Evolutionary conservation across 2,113 vertebrate genomes (phyloP).

Genomic region (Bubalus kerabau): DNA sequence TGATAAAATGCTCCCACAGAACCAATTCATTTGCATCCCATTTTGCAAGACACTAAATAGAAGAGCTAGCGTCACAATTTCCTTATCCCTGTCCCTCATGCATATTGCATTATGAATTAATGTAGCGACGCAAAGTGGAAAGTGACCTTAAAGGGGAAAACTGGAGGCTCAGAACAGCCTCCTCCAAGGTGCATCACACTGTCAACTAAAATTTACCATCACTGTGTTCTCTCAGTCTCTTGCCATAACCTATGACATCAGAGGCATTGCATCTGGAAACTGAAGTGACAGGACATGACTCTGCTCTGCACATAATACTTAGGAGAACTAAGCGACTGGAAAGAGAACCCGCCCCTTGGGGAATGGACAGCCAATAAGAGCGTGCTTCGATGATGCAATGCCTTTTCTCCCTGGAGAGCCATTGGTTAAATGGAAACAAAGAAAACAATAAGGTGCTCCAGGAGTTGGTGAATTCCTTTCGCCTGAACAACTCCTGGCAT

Average conservation of each 20-base stretch:
- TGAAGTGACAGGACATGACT: neutral
- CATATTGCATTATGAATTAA: slow-evolving; percentile 16
- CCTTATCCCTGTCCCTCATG: neutral
- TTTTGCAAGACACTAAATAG: neutral
- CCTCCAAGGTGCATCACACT: neutral
- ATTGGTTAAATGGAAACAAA: slow-evolving; percentile 4
- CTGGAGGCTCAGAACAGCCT: neutral
- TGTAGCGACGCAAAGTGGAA: neutral
- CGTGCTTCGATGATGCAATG: slow-evolving; percentile 35
- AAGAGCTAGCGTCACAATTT: neutral
- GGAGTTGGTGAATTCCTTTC: neutral
- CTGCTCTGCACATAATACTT: neutral
- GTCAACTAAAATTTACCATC: neutral
- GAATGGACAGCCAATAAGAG: slow-evolving; percentile 38
- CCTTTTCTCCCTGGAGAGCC: neutral
- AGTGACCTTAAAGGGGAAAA: neutral
- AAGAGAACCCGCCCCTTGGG: slow-evolving; percentile 13
- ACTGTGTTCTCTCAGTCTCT: neutral
- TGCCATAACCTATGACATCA: neutral
- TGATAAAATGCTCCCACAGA: neutral
- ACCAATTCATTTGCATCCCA: slow-evolving; percentile 13
- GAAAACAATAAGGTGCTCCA: neutral
- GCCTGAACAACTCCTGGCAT: neutral
- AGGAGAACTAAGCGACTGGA: neutral
- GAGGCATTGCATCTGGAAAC: slow-evolving; percentile 26